Conservation (phyloP, 2,888 invertebrate species). For the Meghimatium bilineatum region DNA sequence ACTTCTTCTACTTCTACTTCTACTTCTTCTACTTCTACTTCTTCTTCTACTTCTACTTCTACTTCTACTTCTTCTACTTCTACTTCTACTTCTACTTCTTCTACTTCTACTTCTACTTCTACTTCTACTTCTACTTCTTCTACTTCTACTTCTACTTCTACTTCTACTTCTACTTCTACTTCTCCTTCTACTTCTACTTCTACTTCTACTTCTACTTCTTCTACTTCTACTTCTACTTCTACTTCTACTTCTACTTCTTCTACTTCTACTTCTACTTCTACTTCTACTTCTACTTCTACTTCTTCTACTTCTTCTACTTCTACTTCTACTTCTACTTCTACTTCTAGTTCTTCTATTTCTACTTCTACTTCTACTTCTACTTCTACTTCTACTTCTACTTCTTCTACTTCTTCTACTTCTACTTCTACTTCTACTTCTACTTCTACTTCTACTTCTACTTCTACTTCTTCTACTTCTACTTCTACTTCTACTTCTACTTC, state of each 20-base stretch:
- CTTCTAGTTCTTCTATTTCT: neutral
- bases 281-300: neutral
- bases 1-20: constrained; percentile 3
- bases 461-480: neutral
- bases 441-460: neutral
- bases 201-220: neutral
- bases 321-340: neutral
- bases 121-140: neutral
- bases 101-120: constrained; percentile 9
- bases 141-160: constrained; percentile 2
- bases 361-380: neutral
- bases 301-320: neutral
- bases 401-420: neutral
- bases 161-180: neutral
- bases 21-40: constrained; percentile 22
- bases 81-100: constrained; percentile 8
- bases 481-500: neutral
- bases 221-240: constrained; percentile 5
- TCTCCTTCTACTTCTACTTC: neutral
- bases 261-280: neutral
- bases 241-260: neutral
- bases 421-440: neutral
- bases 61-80: constrained; percentile 11
- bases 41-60: constrained; percentile 17
- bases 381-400: constrained; percentile 1